Evolutionary conservation across 64 coral and sea anemone genomes (phyloP).

Genomic region (Catalaphyllia jardinei): DNA sequence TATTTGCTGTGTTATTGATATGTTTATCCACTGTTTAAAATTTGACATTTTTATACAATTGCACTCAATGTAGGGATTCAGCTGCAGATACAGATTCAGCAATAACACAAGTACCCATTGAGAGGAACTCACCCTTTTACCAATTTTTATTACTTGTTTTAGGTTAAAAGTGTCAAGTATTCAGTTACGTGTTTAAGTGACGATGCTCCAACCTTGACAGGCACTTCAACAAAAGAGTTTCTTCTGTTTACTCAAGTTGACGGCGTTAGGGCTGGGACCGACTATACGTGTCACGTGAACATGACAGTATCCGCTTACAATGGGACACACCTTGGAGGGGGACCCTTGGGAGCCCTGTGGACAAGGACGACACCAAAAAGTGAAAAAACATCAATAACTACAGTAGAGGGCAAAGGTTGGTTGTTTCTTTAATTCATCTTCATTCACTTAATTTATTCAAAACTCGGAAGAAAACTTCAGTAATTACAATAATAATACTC

Average conservation of each 20-base stretch:
- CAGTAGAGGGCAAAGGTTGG: conserved; percentile 91
- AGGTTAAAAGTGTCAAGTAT: conserved; percentile 68
- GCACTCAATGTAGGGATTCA: too few species aligned
- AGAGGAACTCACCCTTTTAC: background rate
- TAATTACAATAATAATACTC: too few species aligned
- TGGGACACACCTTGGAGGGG: conserved; percentile 59
- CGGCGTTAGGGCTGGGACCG: conserved; percentile 82
- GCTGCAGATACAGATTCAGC: too few species aligned
- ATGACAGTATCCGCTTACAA: conserved; percentile 84
- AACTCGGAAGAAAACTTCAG: background rate
- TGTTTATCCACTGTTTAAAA: too few species aligned
- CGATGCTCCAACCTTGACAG: conserved; percentile 62
- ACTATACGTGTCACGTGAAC: conserved; percentile 88
- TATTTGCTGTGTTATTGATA: too few species aligned
- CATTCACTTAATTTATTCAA: too few species aligned
- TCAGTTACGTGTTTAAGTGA: conserved; percentile 79
- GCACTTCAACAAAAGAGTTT: conserved; percentile 33
- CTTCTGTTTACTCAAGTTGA: conserved; percentile 60
- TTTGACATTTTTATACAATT: too few species aligned
- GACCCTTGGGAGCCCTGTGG: conserved; percentile 50
- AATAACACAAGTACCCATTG: background rate
- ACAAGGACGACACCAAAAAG: conserved; percentile 83
- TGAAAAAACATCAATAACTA: conserved; percentile 77
- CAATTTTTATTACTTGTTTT: background rate
- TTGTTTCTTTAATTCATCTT: too few species aligned